Conservation (phyloP, 2,888 invertebrate genomes). For the Stenodera caucasica region DNA sequence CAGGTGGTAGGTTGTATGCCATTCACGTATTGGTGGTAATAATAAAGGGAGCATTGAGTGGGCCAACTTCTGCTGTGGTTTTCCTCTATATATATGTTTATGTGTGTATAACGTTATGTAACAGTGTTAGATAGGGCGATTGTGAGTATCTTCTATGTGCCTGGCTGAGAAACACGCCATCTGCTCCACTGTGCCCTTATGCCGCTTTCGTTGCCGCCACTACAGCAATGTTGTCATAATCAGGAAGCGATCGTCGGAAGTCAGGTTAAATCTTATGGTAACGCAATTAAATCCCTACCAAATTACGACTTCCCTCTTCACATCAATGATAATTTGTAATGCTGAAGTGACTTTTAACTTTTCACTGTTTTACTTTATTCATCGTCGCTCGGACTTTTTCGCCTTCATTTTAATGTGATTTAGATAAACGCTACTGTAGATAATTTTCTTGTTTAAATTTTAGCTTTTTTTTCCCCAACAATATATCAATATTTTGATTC, state of each 20-base stretch:
- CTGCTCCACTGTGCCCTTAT: slow-evolving; percentile 18
- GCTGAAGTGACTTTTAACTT: not conserved
- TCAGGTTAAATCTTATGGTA: slow-evolving; percentile 38
- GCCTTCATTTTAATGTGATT: not conserved
- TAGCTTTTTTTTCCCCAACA: too few relatives aligned
- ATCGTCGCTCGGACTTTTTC: not conserved
- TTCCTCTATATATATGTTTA: slow-evolving; percentile 14
- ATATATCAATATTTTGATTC: not conserved
- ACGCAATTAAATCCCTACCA: slow-evolving; percentile 38
- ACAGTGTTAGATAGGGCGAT: slow-evolving; percentile 9
- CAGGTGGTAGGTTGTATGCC: slow-evolving; percentile 39
- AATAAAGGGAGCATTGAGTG: slow-evolving; percentile 44
- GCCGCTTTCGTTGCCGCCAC: slow-evolving; percentile 17
- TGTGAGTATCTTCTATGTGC: slow-evolving; percentile 28
- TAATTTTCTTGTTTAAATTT: too few relatives aligned
- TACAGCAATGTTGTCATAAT: slow-evolving; percentile 36
- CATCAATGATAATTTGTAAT: slow-evolving; percentile 12
- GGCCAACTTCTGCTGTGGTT: slow-evolving; percentile 34
- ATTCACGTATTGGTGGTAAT: slow-evolving; percentile 44
- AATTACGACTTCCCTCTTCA: slow-evolving; percentile 30
- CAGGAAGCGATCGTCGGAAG: slow-evolving; percentile 35
- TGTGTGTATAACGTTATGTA: slow-evolving; percentile 21
- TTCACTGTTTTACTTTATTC: not conserved
- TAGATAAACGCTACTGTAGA: not conserved
- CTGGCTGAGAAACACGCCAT: slow-evolving; percentile 25